These are phyloP conservation scores for Stegodyphus dumicola DNA, from an alignment of 1,140 invertebrate genomes.

Conservation along the genomic window DNA sequence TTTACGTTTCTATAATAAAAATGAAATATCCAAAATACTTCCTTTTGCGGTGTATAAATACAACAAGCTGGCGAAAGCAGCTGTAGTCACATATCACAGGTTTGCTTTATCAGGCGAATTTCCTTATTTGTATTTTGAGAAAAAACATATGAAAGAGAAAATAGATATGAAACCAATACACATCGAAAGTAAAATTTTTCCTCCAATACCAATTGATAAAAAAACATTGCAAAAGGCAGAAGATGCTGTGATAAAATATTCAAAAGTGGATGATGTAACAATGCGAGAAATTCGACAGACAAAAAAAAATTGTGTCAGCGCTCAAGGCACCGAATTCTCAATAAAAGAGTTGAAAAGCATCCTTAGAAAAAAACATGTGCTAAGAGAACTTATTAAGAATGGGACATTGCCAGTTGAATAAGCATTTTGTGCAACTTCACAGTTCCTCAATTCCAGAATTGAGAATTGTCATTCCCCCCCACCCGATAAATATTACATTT, in stretches of 20 bases:
- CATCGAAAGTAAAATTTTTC: conserved; percentile 42
- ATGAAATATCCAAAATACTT: conserved; percentile 1
- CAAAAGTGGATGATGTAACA: neutral
- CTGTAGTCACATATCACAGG: conserved; percentile 27
- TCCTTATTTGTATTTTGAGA: conserved; percentile 4
- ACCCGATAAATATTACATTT: no score
- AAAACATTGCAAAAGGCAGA: neutral
- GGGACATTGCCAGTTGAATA: no score
- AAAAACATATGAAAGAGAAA: neutral
- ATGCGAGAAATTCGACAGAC: conserved; percentile 27
- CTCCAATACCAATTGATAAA: neutral
- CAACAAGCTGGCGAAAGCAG: conserved; percentile 11
- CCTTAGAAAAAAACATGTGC: neutral
- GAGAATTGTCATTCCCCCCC: no score
- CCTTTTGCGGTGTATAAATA: conserved; percentile 21
- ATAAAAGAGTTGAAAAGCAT: conserved; percentile 16
- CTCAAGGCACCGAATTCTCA: conserved; percentile 27
- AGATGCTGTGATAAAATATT: conserved; percentile 5
- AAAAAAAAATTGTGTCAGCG: conserved; percentile 32
- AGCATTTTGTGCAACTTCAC: no score
- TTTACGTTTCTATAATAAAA: conserved; percentile 34
- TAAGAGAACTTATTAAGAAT: no score
- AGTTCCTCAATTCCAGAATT: no score
- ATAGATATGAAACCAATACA: conserved; percentile 31
- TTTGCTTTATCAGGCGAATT: conserved; percentile 40